phyloP scores from a whole-genome alignment of 2,797 vertebrate genomes.

The Dallia pectoralis region DNA sequence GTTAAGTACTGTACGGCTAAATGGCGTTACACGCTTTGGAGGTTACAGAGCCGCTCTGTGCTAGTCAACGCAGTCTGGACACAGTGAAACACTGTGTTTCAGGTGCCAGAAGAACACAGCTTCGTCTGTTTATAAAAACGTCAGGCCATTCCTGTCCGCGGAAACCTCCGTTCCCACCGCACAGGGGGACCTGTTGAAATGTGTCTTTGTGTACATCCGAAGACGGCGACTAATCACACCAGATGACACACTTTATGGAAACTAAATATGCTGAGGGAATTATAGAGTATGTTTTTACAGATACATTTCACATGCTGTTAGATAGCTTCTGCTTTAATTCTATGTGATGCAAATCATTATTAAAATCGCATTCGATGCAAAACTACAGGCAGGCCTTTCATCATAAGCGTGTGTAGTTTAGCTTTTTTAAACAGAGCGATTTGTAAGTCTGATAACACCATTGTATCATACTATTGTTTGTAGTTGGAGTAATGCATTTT shows the following conservation, averaged over 20 bases:
- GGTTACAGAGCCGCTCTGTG: constrained; percentile 3
- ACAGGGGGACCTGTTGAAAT: constrained; percentile 2
- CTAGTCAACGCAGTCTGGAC: not conserved
- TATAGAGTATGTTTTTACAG: too few relatives aligned
- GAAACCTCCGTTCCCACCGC: constrained; percentile 8
- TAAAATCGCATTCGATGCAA: too few relatives aligned
- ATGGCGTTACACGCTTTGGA: not conserved
- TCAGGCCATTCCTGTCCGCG: not conserved
- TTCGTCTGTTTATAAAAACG: not conserved
- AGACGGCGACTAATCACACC: not conserved
- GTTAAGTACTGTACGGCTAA: not conserved
- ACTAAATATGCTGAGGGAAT: too few relatives aligned
- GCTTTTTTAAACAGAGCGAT: too few relatives aligned
- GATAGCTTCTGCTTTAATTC: too few relatives aligned
- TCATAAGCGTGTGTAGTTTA: too few relatives aligned
- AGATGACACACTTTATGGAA: not conserved
- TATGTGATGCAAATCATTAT: too few relatives aligned
- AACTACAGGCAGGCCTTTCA: too few relatives aligned
- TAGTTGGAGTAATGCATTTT: too few relatives aligned
- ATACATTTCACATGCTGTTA: too few relatives aligned
- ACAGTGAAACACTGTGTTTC: constrained; percentile 1
- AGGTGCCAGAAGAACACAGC: not conserved
- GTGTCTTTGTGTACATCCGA: constrained; percentile 12
- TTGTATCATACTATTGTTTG: too few relatives aligned
- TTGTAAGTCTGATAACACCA: too few relatives aligned